These are phyloP conservation scores for Mimachlamys varia DNA, from an alignment of 2,888 invertebrate species.

Conservation along the genomic window DNA sequence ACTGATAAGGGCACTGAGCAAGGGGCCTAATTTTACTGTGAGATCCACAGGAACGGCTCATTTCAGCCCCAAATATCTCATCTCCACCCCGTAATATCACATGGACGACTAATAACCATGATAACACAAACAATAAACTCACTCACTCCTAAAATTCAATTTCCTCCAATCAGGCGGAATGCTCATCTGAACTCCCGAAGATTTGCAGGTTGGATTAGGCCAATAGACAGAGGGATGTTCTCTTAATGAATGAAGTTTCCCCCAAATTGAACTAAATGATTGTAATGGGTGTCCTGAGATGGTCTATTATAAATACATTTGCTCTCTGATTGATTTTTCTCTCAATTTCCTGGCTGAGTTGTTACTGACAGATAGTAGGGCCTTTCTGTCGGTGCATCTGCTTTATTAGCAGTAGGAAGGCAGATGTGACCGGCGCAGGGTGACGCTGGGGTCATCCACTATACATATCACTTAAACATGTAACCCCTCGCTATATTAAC, in stretches of 20 bases:
- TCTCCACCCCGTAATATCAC: slow-evolving; percentile 15
- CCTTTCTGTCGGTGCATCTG: background rate
- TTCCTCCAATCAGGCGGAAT: background rate
- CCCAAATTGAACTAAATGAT: slow-evolving; percentile 21
- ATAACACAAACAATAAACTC: slow-evolving; percentile 31
- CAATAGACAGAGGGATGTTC: background rate
- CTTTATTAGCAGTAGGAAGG: background rate
- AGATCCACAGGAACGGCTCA: background rate
- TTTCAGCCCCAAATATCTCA: background rate
- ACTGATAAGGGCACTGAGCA: slow-evolving; percentile 7
- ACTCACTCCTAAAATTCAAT: slow-evolving; percentile 22
- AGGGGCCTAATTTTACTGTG: slow-evolving; percentile 12
- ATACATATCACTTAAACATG: background rate
- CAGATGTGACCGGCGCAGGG: slow-evolving; percentile 8
- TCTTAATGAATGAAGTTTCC: slow-evolving; percentile 23
- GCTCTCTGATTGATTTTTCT: slow-evolving; percentile 20
- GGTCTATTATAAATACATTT: slow-evolving; percentile 36
- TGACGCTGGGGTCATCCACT: background rate
- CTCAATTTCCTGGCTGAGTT: slow-evolving; percentile 27
- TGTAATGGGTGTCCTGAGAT: slow-evolving; percentile 1
- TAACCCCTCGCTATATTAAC: slow-evolving; percentile 15
- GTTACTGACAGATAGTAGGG: background rate
- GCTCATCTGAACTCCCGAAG: background rate
- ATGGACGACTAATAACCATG: slow-evolving; percentile 1
- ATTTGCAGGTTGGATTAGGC: slow-evolving; percentile 24